A percentile compares a stretch with the other conserved stretches of the same genome.
phyloP scores from a whole-genome alignment of 2,113 vertebrate genomes.

The Chionis minor region DNA sequence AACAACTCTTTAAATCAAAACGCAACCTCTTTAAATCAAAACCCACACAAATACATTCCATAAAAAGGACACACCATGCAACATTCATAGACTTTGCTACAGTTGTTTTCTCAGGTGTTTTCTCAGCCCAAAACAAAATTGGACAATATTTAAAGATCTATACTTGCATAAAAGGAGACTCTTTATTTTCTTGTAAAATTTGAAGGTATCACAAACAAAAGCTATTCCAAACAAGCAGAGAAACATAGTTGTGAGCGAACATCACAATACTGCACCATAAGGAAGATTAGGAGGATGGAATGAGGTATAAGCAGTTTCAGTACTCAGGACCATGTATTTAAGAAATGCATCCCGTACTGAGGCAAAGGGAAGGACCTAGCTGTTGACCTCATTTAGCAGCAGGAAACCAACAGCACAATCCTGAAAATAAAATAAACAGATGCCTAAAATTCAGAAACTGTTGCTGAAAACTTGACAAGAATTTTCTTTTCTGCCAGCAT shows the following conservation, averaged over 20 bases:
- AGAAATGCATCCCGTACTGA: background rate
- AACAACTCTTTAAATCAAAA: too few relatives aligned
- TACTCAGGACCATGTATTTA: background rate
- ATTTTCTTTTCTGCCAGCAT: background rate
- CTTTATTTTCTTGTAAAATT: background rate
- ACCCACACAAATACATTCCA: background rate
- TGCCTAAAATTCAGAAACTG: background rate
- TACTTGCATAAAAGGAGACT: background rate
- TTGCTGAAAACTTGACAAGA: background rate
- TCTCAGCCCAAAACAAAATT: background rate
- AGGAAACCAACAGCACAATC: background rate
- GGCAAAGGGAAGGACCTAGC: background rate
- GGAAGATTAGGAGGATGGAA: background rate
- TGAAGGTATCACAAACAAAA: background rate
- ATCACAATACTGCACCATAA: background rate
- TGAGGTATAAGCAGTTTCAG: background rate
- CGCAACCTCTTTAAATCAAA: background rate
- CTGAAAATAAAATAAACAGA: background rate
- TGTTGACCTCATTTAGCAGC: background rate
- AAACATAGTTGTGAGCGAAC: background rate
- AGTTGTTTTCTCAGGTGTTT: background rate
- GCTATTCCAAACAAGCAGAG: background rate
- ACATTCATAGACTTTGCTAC: background rate
- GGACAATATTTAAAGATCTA: background rate
- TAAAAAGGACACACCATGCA: background rate